These are phyloP conservation scores for Rhea americana DNA, from an alignment of 2,113 vertebrate species.

Conservation along the genomic window DNA sequence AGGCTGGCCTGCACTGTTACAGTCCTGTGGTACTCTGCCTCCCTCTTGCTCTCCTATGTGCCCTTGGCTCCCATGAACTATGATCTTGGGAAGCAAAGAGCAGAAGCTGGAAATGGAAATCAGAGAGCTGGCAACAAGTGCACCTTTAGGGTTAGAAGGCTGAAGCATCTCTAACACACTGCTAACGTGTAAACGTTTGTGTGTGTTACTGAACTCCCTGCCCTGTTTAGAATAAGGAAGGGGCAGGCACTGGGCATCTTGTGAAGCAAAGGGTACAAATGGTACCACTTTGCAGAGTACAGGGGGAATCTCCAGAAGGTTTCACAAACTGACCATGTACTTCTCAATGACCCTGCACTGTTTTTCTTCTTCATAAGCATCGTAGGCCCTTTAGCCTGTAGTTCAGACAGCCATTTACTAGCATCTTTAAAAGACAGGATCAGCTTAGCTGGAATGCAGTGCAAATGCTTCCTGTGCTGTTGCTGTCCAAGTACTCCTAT, in stretches of 20 bases:
- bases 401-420: background rate
- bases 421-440: background rate
- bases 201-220: background rate
- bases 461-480: background rate
- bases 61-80: background rate
- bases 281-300: background rate
- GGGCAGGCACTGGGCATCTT: background rate
- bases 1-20: background rate
- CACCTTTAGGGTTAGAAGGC: background rate
- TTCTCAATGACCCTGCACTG: background rate
- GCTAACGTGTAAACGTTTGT: background rate
- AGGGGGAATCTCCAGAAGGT: background rate
- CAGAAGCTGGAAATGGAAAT: background rate
- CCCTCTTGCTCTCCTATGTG: background rate
- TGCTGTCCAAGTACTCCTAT: background rate
- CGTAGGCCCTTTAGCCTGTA: background rate
- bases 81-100: background rate
- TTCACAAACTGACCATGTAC: fast-evolving
- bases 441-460: background rate
- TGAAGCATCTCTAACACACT: background rate
- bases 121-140: background rate
- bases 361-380: background rate
- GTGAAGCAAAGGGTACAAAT: background rate
- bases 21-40: background rate
- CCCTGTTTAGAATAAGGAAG: background rate